Conservation (phyloP, 1,140 invertebrate species). For the Macrostomum lignano region DNA sequence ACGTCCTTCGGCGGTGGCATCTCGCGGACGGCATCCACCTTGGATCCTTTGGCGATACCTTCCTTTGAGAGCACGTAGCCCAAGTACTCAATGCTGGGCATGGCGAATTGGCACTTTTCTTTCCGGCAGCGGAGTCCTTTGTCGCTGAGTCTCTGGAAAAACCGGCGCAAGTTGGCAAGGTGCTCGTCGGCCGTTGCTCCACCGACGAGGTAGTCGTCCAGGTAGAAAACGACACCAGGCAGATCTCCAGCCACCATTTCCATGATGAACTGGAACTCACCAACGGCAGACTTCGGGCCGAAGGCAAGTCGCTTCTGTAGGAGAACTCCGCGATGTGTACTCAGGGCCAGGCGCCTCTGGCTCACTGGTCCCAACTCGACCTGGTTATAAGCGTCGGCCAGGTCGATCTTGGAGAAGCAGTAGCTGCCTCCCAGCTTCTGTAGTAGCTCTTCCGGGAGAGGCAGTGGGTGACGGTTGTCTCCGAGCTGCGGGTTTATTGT, state of each 20-base stretch:
- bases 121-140: neutral
- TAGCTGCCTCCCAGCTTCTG: no score
- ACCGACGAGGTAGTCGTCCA: slow-evolving; percentile 6
- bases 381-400: neutral
- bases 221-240: slow-evolving; percentile 6
- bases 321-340: slow-evolving; percentile 4
- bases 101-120: slow-evolving; percentile 1
- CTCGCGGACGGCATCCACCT: neutral
- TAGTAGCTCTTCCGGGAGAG: no score
- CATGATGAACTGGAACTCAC: slow-evolving; percentile 7
- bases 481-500: no score
- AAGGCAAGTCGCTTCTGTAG: slow-evolving; percentile 6
- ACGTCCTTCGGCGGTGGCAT: slow-evolving; percentile 2
- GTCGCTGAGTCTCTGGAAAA: slow-evolving; percentile 1
- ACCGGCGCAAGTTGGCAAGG: neutral
- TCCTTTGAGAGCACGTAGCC: neutral
- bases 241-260: slow-evolving; percentile 4
- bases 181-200: slow-evolving; percentile 3
- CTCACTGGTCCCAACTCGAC: neutral
- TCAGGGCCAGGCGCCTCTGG: no score
- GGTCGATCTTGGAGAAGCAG: no score
- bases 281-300: slow-evolving; percentile 7
- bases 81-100: neutral
- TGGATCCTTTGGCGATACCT: neutral
- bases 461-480: no score